phyloP scores from a whole-genome alignment of 1,140 invertebrate genomes.

The Tigriopus japonicus region DNA sequence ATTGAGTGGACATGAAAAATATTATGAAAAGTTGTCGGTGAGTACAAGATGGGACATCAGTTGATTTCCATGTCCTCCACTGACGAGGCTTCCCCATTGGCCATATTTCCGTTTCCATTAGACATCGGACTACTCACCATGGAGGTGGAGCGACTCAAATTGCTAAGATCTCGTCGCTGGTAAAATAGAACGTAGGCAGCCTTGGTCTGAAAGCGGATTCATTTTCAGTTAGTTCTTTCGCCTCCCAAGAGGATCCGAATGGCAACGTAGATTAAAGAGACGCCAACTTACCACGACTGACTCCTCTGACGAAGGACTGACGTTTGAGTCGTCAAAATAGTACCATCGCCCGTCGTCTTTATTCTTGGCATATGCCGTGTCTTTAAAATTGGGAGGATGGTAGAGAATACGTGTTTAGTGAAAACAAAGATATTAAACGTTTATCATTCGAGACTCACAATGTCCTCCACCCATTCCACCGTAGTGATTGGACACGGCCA shows the following conservation, averaged over 20 bases:
- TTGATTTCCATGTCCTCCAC: conserved; percentile 17
- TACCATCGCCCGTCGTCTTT: conserved; percentile 33
- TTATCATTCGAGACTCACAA: conserved; percentile 26
- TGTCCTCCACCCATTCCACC: conserved; percentile 37
- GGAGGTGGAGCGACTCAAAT: background rate
- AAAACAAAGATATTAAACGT: background rate
- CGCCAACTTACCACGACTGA: conserved; percentile 20
- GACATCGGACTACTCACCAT: background rate
- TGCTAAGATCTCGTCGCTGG: conserved; percentile 20
- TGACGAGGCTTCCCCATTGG: background rate
- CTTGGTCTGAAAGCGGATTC: conserved; percentile 26
- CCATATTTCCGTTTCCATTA: background rate
- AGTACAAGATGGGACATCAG: no score
- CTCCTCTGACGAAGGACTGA: conserved; percentile 25
- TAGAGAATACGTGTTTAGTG: conserved; percentile 3
- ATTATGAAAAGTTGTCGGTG: no score
- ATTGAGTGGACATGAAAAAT: no score
- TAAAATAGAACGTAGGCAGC: conserved; percentile 33
- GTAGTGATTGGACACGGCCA: conserved; percentile 36
- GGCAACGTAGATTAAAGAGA: background rate
- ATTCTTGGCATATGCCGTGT: conserved; percentile 34
- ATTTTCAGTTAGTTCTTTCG: background rate
- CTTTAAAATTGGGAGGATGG: conserved; percentile 24
- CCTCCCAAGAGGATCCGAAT: background rate
- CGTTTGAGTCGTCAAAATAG: conserved; percentile 31